Base-by-base conservation (phyloP, 2,888 invertebrate genomes). In the Aromia moschata region DNA sequence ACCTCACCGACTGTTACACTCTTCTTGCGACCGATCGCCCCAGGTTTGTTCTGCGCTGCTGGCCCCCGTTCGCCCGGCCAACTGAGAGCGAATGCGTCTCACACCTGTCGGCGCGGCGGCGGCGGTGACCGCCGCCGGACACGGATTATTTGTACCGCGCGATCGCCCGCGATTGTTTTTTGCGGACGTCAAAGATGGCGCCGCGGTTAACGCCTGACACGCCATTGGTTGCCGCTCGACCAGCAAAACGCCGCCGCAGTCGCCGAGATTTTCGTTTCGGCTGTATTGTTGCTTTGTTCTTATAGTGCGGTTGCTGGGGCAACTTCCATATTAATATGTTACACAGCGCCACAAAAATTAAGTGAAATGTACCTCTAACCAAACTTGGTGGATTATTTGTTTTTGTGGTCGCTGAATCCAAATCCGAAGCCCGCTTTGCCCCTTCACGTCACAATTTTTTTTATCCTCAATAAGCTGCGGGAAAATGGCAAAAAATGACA, bases 31-130 rank as follows among this genome's bases (percentile, higher is more conserved):
- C n/a, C n/a, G n/a, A n/a, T n/a, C n/a, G n/a, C n/a, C n/a, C n/a
- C n/a, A n/a, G n/a, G n/a, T n/a, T 71, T 70, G 71, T 71, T 72
- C 68, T 67, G 68, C 67, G 57, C 58, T 66, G 70, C 64, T 68
- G 69, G 54, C 56, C 67, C 62, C 67, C 68, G 63, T 71, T 73
- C 72, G 70, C 70, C 66, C 64, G 71, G 61, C 64, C 65, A 66
- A 69, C 68, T 65, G 57, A 71, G 67, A 67, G 69, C 69, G 71
- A 69, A 70, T n/a, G n/a, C n/a, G n/a, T 71, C 73, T 74, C 73
- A 70, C 74, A 74, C 74, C 74, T 73, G 73, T 70, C 70, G 70
- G 68, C 70, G 72, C 70, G 58, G 64, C 73, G 73, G 70, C 70
- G 70, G 68, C 70, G 72, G 71, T 59, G 64, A 71, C 70, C 65